Percentiles rank a stretch among this genome's conserved stretches.
Conservation (phyloP, 2,113 vertebrate genomes). For the Microcebus tavaratra region DNA sequence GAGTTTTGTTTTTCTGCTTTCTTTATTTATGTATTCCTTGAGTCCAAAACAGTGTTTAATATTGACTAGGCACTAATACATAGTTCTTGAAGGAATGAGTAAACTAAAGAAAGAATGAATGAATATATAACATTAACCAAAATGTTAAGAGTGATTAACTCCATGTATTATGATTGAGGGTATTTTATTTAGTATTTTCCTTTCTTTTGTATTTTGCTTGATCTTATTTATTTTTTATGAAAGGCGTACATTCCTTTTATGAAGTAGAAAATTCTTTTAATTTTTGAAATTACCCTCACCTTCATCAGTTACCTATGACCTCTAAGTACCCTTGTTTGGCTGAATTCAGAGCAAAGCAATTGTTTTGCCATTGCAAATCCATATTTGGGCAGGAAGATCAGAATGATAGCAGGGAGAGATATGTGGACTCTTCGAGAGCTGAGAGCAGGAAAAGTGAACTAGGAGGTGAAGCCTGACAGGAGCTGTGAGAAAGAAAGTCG, state of each 20-base stretch:
- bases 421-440: conserved; percentile 1
- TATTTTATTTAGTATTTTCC: not conserved
- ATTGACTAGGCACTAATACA: not conserved
- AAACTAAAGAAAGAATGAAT: not conserved
- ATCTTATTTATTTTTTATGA: not conserved
- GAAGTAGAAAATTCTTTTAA: conserved; percentile 44
- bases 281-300: conserved; percentile 43
- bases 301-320: not conserved
- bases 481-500: not conserved
- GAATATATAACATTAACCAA: conserved; percentile 5
- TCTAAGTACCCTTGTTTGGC: conserved; percentile 30
- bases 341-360: conserved; percentile 48
- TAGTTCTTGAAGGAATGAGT: conserved; percentile 16
- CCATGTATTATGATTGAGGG: not conserved
- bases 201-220: conserved; percentile 28
- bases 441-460: conserved; percentile 29
- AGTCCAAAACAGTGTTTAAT: conserved; percentile 1
- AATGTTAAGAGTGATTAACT: not conserved
- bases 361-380: conserved; percentile 38
- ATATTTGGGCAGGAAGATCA: conserved; percentile 47
- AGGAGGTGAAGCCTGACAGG: not conserved
- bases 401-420: conserved; percentile 22
- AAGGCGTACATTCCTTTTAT: conserved; percentile 28
- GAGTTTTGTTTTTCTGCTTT: conserved; percentile 23
- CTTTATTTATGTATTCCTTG: not conserved